Percentiles rank a stretch among this genome's conserved stretches.
Conservation (phyloP, 2,113 vertebrate genomes). For the Ahaetulla prasina region DNA sequence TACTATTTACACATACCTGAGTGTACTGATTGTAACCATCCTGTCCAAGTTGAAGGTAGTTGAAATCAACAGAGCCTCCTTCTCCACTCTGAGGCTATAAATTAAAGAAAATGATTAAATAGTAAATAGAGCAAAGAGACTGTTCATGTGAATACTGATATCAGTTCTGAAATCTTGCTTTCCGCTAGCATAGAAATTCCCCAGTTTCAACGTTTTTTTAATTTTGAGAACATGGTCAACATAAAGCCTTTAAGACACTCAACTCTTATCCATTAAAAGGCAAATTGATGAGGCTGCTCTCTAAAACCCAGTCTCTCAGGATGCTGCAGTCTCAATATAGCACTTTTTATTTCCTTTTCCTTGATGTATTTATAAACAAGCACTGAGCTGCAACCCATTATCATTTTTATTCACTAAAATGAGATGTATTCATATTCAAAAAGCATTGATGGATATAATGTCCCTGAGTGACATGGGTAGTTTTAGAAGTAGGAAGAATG, state of each 20-base stretch:
- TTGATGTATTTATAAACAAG: background rate
- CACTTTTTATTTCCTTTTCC: background rate
- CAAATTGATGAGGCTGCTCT: background rate
- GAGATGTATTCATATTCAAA: background rate
- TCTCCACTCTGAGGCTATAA: conserved; percentile 84
- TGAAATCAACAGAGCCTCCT: conserved; percentile 81
- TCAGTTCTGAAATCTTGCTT: background rate
- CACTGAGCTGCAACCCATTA: background rate
- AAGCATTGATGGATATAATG: background rate
- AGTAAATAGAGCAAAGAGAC: background rate
- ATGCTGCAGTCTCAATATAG: background rate
- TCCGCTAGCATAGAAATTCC: background rate
- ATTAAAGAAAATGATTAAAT: conserved; percentile 4
- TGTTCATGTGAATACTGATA: background rate
- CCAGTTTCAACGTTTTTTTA: background rate
- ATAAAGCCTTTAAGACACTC: background rate
- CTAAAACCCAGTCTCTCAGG: background rate
- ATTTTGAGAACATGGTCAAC: background rate
- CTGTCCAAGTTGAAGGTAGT: conserved; percentile 81
- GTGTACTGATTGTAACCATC: conserved; percentile 83
- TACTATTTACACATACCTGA: conserved; percentile 75
- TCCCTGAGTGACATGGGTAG: background rate
- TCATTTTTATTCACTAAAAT: background rate
- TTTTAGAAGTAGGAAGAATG: background rate
- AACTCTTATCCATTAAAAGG: background rate